Conservation (phyloP, 2,888 invertebrate species). For the Caenorhabditis panamensis region DNA sequence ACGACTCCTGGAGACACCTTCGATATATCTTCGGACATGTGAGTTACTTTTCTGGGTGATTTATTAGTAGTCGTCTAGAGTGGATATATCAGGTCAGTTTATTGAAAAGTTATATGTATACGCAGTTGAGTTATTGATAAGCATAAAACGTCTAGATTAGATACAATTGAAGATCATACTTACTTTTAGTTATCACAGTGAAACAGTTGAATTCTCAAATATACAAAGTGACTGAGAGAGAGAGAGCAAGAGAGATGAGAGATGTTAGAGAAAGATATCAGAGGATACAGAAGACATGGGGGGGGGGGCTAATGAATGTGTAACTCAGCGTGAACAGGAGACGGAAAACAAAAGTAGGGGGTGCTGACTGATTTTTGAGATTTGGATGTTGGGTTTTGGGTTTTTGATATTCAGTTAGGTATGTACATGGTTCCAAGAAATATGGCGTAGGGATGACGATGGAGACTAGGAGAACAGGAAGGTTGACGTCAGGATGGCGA, state of each 20-base stretch:
- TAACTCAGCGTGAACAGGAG: too few species aligned
- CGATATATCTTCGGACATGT: too few species aligned
- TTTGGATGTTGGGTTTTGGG: too few species aligned
- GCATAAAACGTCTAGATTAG: not conserved
- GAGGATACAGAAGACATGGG: not conserved
- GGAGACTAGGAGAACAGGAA: constrained; percentile 36
- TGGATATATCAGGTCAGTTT: too few species aligned
- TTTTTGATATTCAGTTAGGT: not conserved
- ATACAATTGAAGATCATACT: not conserved
- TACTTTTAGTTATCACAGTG: not conserved
- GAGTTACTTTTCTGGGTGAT: too few species aligned
- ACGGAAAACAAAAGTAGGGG: too few species aligned
- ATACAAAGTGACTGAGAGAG: not conserved
- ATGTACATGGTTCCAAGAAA: constrained; percentile 8
- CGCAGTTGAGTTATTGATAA: too few species aligned
- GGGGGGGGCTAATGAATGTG: too few species aligned
- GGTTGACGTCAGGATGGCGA: constrained; percentile 29
- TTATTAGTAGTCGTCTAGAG: too few species aligned
- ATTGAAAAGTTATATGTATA: too few species aligned
- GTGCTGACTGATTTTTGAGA: too few species aligned
- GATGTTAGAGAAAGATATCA: not conserved
- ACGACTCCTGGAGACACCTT: too few species aligned
- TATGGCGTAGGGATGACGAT: not conserved
- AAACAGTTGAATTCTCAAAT: not conserved
- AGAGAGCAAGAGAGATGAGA: not conserved